A percentile compares a stretch with the other conserved stretches of the same genome.
phyloP scores from a whole-genome alignment of 2,797 vertebrate species.

The Hypotaenidia philippensis region DNA sequence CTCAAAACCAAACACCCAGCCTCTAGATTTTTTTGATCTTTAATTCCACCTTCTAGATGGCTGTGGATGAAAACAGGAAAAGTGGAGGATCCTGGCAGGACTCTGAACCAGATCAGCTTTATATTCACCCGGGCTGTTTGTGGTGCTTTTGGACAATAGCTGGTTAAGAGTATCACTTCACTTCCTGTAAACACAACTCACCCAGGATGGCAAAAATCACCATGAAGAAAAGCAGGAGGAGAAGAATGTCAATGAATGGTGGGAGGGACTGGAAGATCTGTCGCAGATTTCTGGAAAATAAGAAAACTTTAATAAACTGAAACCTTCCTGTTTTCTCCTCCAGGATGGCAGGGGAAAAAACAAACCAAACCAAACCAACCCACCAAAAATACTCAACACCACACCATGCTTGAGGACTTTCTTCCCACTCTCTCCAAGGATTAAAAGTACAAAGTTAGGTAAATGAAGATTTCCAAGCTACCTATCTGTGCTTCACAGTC shows the following conservation, averaged over 20 bases:
- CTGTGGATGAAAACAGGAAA: neutral
- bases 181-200: constrained; percentile 74
- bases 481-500: neutral
- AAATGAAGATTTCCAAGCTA: constrained; percentile 15
- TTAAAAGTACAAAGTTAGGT: neutral
- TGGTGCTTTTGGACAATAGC: neutral
- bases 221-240: constrained; percentile 98
- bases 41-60: neutral
- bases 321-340: neutral
- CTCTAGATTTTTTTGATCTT: neutral
- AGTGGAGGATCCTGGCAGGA: neutral
- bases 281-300: constrained; percentile 89
- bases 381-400: neutral
- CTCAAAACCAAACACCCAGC: neutral
- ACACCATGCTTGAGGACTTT: neutral
- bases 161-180: neutral
- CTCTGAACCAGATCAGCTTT: neutral
- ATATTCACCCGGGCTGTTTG: neutral
- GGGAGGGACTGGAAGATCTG: constrained; percentile 99
- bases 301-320: neutral
- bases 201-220: constrained; percentile 96
- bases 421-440: neutral
- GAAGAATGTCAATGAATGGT: constrained; percentile 97
- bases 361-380: too few relatives aligned
- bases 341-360: neutral